Conservation (phyloP, 92 coral and sea anemone genomes). For the Palythoa heliodiscus region DNA sequence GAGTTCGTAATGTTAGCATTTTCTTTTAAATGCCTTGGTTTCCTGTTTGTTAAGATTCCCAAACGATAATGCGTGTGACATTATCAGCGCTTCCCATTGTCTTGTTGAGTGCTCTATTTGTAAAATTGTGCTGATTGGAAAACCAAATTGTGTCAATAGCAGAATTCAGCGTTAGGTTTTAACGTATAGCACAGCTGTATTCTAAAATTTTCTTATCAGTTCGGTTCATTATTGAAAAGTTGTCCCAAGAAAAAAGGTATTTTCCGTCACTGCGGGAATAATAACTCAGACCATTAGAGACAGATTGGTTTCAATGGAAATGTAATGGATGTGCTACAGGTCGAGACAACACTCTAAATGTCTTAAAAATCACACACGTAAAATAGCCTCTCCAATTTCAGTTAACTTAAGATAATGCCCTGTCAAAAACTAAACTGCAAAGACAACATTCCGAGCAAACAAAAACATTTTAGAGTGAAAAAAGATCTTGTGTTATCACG, state of each 20-base stretch:
- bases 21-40: slow-evolving; percentile 77
- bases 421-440: slow-evolving; percentile 86
- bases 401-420: slow-evolving; percentile 88
- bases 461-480: slow-evolving; percentile 95
- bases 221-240: slow-evolving; percentile 48
- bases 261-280: slow-evolving; percentile 25
- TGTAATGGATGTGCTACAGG: slow-evolving; percentile 26
- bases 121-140: slow-evolving; percentile 66
- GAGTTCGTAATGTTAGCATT: slow-evolving; percentile 74
- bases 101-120: slow-evolving; percentile 84
- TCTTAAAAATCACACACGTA: slow-evolving; percentile 83
- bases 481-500: slow-evolving; percentile 78
- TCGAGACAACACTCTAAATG: slow-evolving; percentile 87
- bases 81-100: slow-evolving; percentile 78
- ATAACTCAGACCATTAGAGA: slow-evolving; percentile 47
- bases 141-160: slow-evolving; percentile 72
- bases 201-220: slow-evolving; percentile 54
- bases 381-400: slow-evolving; percentile 94
- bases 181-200: slow-evolving; percentile 43
- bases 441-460: slow-evolving; percentile 96
- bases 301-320: slow-evolving; percentile 49
- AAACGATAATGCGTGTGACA: slow-evolving; percentile 68
- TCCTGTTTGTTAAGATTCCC: slow-evolving; percentile 81
- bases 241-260: slow-evolving; percentile 31
- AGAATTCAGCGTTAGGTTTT: slow-evolving; percentile 50